A percentile compares a stretch with the other conserved stretches of the same genome.
Evolutionary conservation across 2,888 invertebrate species (phyloP).

Genomic region (Polydrusus pterygomalis): DNA sequence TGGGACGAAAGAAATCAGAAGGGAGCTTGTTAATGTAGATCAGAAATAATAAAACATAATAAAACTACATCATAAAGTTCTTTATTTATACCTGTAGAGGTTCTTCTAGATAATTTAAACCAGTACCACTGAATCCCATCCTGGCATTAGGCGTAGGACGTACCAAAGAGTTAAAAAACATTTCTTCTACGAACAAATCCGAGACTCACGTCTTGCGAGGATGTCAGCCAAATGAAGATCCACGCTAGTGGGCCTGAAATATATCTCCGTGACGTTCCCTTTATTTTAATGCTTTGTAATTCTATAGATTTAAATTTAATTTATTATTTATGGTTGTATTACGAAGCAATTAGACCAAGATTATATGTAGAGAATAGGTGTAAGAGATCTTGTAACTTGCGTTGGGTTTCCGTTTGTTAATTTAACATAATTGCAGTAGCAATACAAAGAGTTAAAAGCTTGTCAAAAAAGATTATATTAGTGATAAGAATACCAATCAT

Average conservation of each 20-base stretch:
- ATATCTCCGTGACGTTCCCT: conserved; percentile 30
- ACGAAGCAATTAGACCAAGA: conserved; percentile 17
- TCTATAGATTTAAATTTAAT: conserved; percentile 40
- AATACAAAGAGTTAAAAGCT: no score
- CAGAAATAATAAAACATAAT: no score
- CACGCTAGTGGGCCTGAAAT: conserved; percentile 43
- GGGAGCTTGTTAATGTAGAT: no score
- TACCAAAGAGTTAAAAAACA: conserved; percentile 12
- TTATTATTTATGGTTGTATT: conserved; percentile 37
- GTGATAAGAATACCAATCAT: no score
- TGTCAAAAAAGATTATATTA: no score
- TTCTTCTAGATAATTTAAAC: neutral
- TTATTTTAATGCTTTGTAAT: conserved; percentile 46
- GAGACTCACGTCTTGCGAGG: conserved; percentile 17
- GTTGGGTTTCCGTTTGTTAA: neutral
- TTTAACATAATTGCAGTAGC: conserved; percentile 22
- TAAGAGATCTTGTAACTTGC: conserved; percentile 8
- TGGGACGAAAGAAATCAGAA: no score
- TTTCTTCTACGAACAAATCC: conserved; percentile 28
- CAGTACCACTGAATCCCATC: neutral
- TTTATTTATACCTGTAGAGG: no score
- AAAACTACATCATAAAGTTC: no score
- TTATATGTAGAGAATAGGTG: conserved; percentile 6
- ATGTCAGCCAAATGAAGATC: conserved; percentile 34
- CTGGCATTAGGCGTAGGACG: conserved; percentile 21